phyloP scores from a whole-genome alignment of 1,140 invertebrate species.

The Ceratitis capitata region DNA sequence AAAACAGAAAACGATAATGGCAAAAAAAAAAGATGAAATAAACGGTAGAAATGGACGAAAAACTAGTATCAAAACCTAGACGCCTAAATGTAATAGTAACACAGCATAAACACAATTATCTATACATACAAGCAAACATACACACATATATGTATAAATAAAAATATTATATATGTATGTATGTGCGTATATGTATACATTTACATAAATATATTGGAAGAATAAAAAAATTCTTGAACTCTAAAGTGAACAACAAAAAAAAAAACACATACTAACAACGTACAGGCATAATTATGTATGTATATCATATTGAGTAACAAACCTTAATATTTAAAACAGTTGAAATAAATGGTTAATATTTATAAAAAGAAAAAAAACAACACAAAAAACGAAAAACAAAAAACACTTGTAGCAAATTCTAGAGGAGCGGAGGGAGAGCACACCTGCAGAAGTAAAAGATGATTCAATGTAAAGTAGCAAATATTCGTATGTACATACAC shows the following conservation, averaged over 20 bases:
- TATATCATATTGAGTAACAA: too few relatives aligned
- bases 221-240: neutral
- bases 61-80: neutral
- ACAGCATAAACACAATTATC: neutral
- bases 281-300: neutral
- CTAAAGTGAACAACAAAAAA: neutral
- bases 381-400: too few relatives aligned
- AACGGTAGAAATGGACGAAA: neutral
- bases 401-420: too few relatives aligned
- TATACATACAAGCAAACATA: slow-evolving; percentile 46
- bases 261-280: neutral
- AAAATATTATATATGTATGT: slow-evolving; percentile 6
- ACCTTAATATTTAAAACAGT: too few relatives aligned
- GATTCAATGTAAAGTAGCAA: neutral
- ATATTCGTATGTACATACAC: neutral
- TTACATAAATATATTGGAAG: neutral
- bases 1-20: slow-evolving; percentile 34
- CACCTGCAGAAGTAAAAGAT: too few relatives aligned
- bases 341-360: too few relatives aligned
- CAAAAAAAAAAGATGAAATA: neutral
- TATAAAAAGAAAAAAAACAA: too few relatives aligned
- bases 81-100: neutral
- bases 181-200: neutral
- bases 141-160: slow-evolving; percentile 15
- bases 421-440: too few relatives aligned